These are phyloP conservation scores for Lepidurus packardi DNA, from an alignment of 1,140 invertebrate species.

Conservation along the genomic window DNA sequence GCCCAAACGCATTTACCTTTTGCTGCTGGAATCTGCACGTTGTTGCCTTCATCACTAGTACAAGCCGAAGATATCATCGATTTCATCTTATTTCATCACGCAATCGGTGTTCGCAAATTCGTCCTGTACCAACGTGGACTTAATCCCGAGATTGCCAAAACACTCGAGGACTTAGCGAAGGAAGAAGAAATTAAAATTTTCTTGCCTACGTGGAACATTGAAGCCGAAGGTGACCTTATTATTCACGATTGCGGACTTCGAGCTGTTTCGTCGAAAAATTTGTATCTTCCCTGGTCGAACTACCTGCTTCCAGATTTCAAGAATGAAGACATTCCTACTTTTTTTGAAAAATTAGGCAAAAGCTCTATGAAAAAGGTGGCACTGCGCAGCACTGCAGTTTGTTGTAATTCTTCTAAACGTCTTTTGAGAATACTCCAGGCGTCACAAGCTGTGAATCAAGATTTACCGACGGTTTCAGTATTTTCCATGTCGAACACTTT, in stretches of 20 bases:
- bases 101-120: constrained; percentile 25
- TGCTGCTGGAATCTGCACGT: not conserved
- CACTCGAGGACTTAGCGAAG: not conserved
- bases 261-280: constrained; percentile 8
- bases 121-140: constrained; percentile 30
- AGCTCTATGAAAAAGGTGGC: not conserved
- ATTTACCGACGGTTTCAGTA: not conserved
- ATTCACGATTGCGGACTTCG: constrained; percentile 3
- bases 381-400: not conserved
- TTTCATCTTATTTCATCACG: constrained; percentile 27
- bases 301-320: constrained; percentile 12
- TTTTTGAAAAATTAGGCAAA: constrained; percentile 5
- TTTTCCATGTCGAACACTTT: not conserved
- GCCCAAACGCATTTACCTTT: not conserved
- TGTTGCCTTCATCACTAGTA: not conserved
- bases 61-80: constrained; percentile 26
- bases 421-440: not conserved
- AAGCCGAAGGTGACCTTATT: not conserved
- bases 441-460: not conserved
- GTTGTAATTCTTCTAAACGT: constrained; percentile 15
- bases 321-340: constrained; percentile 25
- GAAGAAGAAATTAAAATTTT: not conserved
- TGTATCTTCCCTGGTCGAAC: not conserved
- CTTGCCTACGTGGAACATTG: constrained; percentile 23
- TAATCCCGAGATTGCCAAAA: constrained; percentile 9